Percentiles rank a stretch among this genome's conserved stretches.
Evolutionary conservation across 64 coral and sea anemone species (phyloP).

Genomic region (Astreopora myriophthalma): DNA sequence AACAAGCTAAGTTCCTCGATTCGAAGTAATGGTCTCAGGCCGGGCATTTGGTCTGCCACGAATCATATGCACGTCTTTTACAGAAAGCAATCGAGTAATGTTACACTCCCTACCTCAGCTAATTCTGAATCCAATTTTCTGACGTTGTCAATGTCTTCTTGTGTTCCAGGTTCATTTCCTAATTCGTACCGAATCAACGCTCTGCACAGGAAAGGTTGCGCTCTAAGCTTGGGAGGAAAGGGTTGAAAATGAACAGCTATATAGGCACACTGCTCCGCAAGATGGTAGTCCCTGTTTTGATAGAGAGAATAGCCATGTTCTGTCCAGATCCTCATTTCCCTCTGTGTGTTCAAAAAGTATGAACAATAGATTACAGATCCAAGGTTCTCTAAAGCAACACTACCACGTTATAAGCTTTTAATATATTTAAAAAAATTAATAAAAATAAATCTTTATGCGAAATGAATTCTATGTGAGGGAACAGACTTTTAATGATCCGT

Average conservation of each 20-base stretch:
- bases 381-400: too few relatives aligned
- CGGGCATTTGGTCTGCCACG: too few relatives aligned
- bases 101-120: not conserved
- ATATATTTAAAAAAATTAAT: too few relatives aligned
- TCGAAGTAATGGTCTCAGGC: not conserved
- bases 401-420: too few relatives aligned
- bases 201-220: not conserved
- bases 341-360: too few relatives aligned
- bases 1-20: too few relatives aligned
- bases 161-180: not conserved
- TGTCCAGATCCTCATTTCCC: not conserved
- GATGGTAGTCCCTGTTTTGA: not conserved
- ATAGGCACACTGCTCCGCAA: not conserved
- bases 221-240: not conserved
- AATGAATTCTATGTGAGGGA: too few relatives aligned
- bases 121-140: not conserved
- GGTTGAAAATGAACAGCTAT: not conserved
- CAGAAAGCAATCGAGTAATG: too few relatives aligned
- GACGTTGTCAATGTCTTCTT: not conserved
- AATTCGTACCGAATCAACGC: not conserved
- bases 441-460: too few relatives aligned
- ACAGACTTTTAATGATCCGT: too few relatives aligned
- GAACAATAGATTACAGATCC: too few relatives aligned
- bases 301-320: not conserved
- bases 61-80: too few relatives aligned